Evolutionary conservation across 2,113 vertebrate genomes (phyloP), one percentile per base, ranked within the genome.

Genomic region (Indicator indicator): DNA sequence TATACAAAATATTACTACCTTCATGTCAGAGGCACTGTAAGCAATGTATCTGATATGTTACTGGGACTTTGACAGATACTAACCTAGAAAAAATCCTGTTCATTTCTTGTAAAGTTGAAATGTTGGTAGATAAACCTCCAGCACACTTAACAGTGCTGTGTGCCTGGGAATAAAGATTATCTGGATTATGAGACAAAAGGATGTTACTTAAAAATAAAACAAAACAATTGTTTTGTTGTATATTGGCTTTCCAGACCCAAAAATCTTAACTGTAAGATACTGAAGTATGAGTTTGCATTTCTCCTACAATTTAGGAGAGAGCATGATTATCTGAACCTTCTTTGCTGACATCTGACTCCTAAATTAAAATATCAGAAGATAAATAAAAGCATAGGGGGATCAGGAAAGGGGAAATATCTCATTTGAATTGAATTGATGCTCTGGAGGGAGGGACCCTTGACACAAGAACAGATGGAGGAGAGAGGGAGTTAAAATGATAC

Each of bases 381-480:
- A 42, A 63, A 54, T 40, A 83, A 63, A 75, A 36, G 2, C 1
- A 9, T 1, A 21, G 2, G 1, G 7, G 3, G 6, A 54, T 19
- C 12, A 76, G 12, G 8, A 73, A 60, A 4, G 2, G 65, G 7
- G 42, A 70, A 84, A 52, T 26, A 44, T 9, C 6, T 69, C 6
- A 23, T 58, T 65, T 67, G 16, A 4, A 70, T 27, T 56, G 15
- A 83, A 83, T 8, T 72, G 16, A 19, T 75, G 32, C 4, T 50
- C 12, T 54, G 8, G 5, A 33, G 18, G 3, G 4, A 70, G 3
- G 15, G 9, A 16, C 16, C 16, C 8, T 48, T 62, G 30, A 8
- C 9, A 38, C 11, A 82, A 65, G 27, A 40, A 58, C 2, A 73
- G 19, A 38, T 2, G 20, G 13, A 71, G 17, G 7, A 89, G 5